Percentiles rank a stretch among this genome's conserved stretches.
Conservation (phyloP, 2,797 vertebrate species). For the Sebastes itinus region DNA sequence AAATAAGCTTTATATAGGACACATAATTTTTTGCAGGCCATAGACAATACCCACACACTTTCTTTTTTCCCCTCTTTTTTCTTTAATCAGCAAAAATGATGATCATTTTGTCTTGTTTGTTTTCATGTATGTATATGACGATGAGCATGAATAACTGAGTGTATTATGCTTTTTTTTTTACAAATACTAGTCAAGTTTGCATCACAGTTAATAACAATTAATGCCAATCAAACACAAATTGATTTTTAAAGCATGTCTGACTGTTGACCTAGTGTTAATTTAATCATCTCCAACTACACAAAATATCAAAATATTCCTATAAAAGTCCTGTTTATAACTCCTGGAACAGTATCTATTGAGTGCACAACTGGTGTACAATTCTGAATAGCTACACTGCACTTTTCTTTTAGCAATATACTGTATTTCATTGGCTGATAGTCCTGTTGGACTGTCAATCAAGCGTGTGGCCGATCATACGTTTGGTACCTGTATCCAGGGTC, state of each 20-base stretch:
- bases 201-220: not conserved
- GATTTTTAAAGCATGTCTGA: not conserved
- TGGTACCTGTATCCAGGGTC: accelerated
- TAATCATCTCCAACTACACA: too few species aligned
- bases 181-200: not conserved
- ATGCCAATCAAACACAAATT: not conserved
- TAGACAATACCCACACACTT: not conserved
- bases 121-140: not conserved
- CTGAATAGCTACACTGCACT: not conserved
- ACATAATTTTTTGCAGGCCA: not conserved
- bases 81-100: not conserved
- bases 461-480: accelerated
- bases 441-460: not conserved
- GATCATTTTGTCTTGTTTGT: not conserved
- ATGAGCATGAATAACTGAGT: not conserved
- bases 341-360: not conserved
- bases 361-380: not conserved
- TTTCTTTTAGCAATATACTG: not conserved
- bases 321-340: not conserved
- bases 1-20: not conserved
- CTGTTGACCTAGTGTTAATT: not conserved
- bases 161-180: not conserved
- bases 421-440: not conserved
- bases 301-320: not conserved
- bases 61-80: not conserved